Base-by-base conservation (phyloP, 2,113 vertebrate genomes). In the Tachysurus fulvidraco region DNA sequence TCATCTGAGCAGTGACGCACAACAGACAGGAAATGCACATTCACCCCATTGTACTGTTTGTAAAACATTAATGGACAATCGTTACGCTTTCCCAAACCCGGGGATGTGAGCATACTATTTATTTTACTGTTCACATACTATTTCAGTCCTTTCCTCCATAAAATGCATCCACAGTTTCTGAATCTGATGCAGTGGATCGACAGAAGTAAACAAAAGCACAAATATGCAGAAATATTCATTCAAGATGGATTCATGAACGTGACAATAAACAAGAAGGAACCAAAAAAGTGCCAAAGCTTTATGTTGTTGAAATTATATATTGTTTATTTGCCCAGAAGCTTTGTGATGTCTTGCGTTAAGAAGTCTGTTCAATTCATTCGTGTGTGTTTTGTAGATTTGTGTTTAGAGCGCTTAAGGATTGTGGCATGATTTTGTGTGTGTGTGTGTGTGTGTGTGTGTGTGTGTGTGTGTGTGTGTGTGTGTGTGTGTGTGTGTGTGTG, bases 401-500 rank as follows among this genome's bases (percentile, higher is more conserved):
- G 46, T 55, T 76, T 36, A 11, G 57, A 77, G 67, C 16, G 41
- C 11, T 86, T 80, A 59, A 64, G 46, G 59, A 87, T 52, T 67
- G 74, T 25, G 25, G 62, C 87, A 82, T 36, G 44, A 76, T 67
- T 71, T 62, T 62, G 73, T 78, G 83, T 28, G 59, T 85, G 84
- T 85, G n/a, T 71, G 71, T 62, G 73, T 78, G 83, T 28, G 59
- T 85, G 84, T 85, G n/a, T 71, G 71, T 62, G 73, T 78, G 83
- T 28, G 59, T 85, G 84, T 85, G n/a, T 71, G 71, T 62, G 73
- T 78, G 83, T 28, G 59, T 85, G 84, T 85, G n/a, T 71, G 71
- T 62, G 73, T 78, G 83, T 28, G 59, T 85, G 84, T 85, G n/a
- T n/a, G n/a, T 71, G 71, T 62, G 73, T 78, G 83, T 28, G 59